phyloP scores from a whole-genome alignment of 92 coral and sea anemone genomes.

The Muricea muricata region DNA sequence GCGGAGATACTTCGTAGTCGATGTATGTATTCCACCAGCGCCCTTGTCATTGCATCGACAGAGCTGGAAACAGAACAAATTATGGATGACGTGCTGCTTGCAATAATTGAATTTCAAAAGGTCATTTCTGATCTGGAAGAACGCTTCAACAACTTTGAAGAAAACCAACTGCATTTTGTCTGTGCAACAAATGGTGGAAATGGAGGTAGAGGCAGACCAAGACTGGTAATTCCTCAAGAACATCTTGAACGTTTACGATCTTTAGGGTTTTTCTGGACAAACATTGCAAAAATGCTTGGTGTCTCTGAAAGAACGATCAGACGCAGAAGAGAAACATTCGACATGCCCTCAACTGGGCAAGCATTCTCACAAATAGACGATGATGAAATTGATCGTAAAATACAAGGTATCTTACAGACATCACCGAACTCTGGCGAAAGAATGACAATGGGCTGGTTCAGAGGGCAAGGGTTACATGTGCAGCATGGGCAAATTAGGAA shows the following conservation, averaged over 20 bases:
- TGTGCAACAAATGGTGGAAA: no score
- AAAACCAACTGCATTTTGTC: no score
- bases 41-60: no score
- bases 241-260: slow-evolving; percentile 57
- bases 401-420: neutral
- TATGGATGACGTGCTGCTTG: no score
- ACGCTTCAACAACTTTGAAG: no score
- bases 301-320: slow-evolving; percentile 62
- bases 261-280: slow-evolving; percentile 61
- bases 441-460: neutral
- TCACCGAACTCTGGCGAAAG: slow-evolving; percentile 17
- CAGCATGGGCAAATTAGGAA: slow-evolving; percentile 17
- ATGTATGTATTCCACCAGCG: no score
- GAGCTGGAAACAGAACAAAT: no score
- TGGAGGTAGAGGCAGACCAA: slow-evolving; percentile 58
- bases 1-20: no score
- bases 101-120: no score
- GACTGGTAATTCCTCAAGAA: slow-evolving; percentile 52
- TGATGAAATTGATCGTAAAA: neutral
- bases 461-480: slow-evolving; percentile 6
- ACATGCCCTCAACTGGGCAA: neutral
- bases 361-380: neutral
- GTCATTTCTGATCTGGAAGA: no score
- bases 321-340: slow-evolving; percentile 36
- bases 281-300: slow-evolving; percentile 50